A percentile compares a stretch with the other conserved stretches of the same genome.
Conservation (phyloP, 2,113 vertebrate species). For the Corythornis cristatus region DNA sequence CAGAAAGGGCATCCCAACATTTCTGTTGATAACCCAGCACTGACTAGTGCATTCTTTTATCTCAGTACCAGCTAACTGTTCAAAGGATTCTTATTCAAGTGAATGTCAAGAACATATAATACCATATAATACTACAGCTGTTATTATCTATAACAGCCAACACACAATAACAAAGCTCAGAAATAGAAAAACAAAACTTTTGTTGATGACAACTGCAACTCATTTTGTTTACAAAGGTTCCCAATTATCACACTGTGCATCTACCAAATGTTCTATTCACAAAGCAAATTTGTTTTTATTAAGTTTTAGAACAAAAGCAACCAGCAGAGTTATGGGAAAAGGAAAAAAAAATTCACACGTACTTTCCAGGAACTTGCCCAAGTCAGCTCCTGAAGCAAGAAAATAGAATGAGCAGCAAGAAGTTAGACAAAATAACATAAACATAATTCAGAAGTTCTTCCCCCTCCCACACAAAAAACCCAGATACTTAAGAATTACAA, state of each 20-base stretch:
- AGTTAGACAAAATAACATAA: constrained; percentile 7
- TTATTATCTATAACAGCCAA: neutral
- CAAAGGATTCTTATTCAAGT: neutral
- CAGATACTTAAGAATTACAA: neutral
- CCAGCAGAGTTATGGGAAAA: neutral
- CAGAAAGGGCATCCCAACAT: neutral
- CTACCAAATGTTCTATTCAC: neutral
- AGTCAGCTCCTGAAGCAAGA: constrained; percentile 68
- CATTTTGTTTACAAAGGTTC: neutral
- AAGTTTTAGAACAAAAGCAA: constrained; percentile 24
- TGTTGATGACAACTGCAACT: neutral
- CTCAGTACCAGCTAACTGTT: neutral
- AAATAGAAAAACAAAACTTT: neutral
- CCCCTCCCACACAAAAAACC: neutral
- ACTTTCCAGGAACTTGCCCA: constrained; percentile 66
- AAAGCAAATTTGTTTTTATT: constrained; percentile 26
- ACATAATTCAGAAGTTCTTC: neutral
- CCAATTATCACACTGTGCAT: neutral
- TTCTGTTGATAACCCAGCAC: neutral
- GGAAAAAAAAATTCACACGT: constrained; percentile 12
- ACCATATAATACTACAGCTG: neutral
- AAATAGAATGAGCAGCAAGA: constrained; percentile 46
- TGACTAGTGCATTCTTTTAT: neutral
- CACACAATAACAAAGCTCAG: neutral
- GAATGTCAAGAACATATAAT: neutral